Evolutionary conservation across 2,797 vertebrate genomes (phyloP), one percentile per base, ranked within the genome.

Genomic region (Anguilla obscura): DNA sequence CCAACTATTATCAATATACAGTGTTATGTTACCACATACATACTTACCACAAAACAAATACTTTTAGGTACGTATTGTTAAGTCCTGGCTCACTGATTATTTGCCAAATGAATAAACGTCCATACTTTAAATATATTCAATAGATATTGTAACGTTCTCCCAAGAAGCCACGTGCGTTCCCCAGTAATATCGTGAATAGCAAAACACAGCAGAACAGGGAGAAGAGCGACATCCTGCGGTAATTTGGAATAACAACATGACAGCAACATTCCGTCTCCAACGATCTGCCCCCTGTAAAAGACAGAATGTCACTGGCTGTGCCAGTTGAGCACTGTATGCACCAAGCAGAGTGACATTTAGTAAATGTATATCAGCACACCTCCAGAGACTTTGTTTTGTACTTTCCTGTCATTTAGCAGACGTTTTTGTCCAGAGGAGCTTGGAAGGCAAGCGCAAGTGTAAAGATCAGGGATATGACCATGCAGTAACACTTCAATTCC

Each of bases 161-260:
- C 27, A 66, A 27, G 30, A 83, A 69, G 27, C 30, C 60, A n/a
- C 36, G 82, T 54, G 86, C 60, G 54, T 27, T 63, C 54, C 1
- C 9, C 33, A 18, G 5, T 45, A 14, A 79, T 79, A 45, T 40
- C 14, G 36, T 45, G 74, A 71, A 79, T 45, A 45, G 8, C 33
- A 80, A 58, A 58, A 58, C 33, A 66, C 33, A 83, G 56, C 63
- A 63, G 88, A 76, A 84, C 50, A 71, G 18, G 58, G 87, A 54
- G 58, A 84, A 27, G 87, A 58, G 79, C 79, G 89, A 63, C 87
- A 89, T 52, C 79, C 76, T 84, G 87, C 87, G 89, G 85, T 33
- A 30, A 21, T 87, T 79, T 33, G 33, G 3, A 36, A 33, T 33
- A 69, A 48, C 66, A 76, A 9, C 82, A 84, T 1, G 36, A 45